Evolutionary conservation across 2,113 vertebrate species (phyloP), one percentile per base, ranked within the genome.

Genomic region (Salvelinus sp.): DNA sequence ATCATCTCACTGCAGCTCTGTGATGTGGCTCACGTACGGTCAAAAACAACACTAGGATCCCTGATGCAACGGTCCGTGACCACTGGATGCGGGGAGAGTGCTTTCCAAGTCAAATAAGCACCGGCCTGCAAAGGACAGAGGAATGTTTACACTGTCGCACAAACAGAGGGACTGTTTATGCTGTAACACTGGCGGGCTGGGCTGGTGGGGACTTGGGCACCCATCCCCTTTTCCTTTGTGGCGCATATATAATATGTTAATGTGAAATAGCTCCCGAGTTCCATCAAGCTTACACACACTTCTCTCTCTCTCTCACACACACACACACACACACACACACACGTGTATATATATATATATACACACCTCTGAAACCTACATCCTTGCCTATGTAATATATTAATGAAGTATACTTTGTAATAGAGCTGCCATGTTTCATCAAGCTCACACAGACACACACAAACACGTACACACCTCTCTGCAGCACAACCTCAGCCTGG

Each of bases 41-140:
- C 88, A 87, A 83, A 89, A 83, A 89, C 76, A 84, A 90, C 86
- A 86, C 88, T 79, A 80, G 75, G 81, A 89, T 88, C 91, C 88
- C 76, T 74, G 87, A 89, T 54, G 92, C 93, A 94, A 94, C 93
- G 92, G 93, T 94, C 93, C 92, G 92, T 94, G 93, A 94, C 93
- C 92, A 88, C 93, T 83, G 89, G 87, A 86, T 90, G 90, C 86
- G 87, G 90, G 84, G 87, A 48, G 79, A 85, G 79, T 83, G 89
- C 83, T 94, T 94, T 94, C 92, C 92, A 92, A 94, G 93, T 94
- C 93, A 94, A 94, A 94, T 94, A 83, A 91, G 91, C 72, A 77
- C 83, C 78, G 68, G 16, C 50, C 50, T 54, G 50, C 14, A 54
- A 54, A 54, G 16, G 89, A 48, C 72, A 44, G 78, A 86, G 79